These are phyloP conservation scores for Kryptolebias marmoratus DNA, from an alignment of 2,113 vertebrate species.

Conservation along the genomic window DNA sequence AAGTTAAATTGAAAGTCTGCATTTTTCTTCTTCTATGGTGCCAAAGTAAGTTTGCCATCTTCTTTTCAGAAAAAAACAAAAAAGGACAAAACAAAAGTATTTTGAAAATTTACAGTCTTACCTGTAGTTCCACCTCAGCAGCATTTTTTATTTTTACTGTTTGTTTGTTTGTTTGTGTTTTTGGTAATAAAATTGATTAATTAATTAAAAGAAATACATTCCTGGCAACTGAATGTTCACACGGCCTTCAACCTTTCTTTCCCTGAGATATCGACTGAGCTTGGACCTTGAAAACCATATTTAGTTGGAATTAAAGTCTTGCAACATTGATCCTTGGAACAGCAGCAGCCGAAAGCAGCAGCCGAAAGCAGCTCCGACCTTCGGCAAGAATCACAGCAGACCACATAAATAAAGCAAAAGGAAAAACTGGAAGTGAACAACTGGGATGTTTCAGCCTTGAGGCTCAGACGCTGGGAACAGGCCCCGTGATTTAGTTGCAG, in stretches of 20 bases:
- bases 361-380: neutral
- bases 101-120: no score
- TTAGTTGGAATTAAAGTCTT: neutral
- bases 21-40: no score
- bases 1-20: no score
- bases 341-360: neutral
- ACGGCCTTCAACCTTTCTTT: neutral
- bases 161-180: neutral
- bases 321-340: neutral
- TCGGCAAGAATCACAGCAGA: neutral
- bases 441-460: neutral
- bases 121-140: neutral
- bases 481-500: neutral
- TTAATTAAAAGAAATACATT: no score
- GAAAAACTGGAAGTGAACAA: neutral
- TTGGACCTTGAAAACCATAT: neutral
- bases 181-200: neutral
- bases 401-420: neutral
- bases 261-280: neutral
- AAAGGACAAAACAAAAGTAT: no score
- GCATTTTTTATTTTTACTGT: neutral
- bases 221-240: neutral
- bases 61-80: no score
- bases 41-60: no score
- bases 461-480: neutral